Evolutionary conservation across 1,140 invertebrate genomes (phyloP), one percentile per base, ranked within the genome.

Genomic region (Phthorimaea operculella): DNA sequence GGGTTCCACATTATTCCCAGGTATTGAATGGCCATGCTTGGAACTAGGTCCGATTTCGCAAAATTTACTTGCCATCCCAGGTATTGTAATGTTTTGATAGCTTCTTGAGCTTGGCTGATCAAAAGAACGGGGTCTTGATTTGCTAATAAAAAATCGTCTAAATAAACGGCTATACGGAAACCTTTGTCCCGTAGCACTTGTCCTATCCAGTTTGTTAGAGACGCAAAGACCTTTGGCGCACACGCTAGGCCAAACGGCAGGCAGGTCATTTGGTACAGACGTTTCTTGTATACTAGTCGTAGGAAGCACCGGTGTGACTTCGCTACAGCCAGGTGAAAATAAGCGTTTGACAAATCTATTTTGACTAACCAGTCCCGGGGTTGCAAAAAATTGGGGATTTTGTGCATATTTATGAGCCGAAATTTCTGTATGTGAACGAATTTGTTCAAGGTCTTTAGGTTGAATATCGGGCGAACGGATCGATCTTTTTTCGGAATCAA

Each of bases 321-420:
- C n/a, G 54, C 51, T 17, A 64, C 61, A 15, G 61, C 12, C 14
- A 63, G 34, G 54, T 87, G 65, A 65, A 89, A 88, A 57, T 81
- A 63, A 15, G 45, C 45, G 16, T 48, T 48, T 10, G 45, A 48
- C n/a, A 48, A 48, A 18, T 48, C 45, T 48, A 48, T 48, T 18
- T 48, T 48, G 11, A 48, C 10, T 11, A 48, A 18, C 45, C 45
- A 48, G 16, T 48, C 60, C 11, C 48, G 28, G 15, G 54, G 45
- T 36, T 75, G 66, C 1, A 75, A 52, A 54, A 72, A 72, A 1
- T 61, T 57, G 54, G 69, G 64, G 51, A 70, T 55, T 39, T 55
- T 44, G 34, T 58, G 52, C 36, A 64, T 65, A n/a, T 62, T 68
- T 33, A 75, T 66, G 15, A 71, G 57, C 11, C 57, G 51, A 49